These are phyloP conservation scores for Ophion ellenae DNA, from an alignment of 2,888 invertebrate species.

Conservation along the genomic window DNA sequence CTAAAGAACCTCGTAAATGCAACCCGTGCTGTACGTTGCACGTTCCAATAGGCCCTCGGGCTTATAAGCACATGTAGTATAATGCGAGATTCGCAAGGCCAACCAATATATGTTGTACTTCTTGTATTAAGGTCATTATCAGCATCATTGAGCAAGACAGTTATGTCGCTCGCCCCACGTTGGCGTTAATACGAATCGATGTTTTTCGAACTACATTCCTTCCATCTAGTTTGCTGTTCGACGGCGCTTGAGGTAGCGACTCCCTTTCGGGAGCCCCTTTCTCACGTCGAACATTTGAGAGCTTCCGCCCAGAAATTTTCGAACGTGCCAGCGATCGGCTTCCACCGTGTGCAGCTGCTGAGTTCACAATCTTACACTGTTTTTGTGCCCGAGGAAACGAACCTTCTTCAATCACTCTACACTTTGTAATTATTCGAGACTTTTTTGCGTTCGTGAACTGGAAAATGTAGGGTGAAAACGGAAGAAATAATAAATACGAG, in stretches of 20 bases:
- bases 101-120: too few relatives aligned
- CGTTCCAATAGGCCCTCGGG: too few relatives aligned
- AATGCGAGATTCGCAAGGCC: too few relatives aligned
- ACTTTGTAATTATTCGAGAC: constrained; percentile 62
- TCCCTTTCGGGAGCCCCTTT: constrained; percentile 11
- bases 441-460: constrained; percentile 4
- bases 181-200: constrained; percentile 21
- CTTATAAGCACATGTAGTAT: too few relatives aligned
- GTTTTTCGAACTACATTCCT: constrained; percentile 8
- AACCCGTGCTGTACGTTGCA: too few relatives aligned
- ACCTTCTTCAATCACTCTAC: constrained; percentile 66
- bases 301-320: constrained; percentile 54
- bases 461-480: constrained; percentile 1
- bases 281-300: constrained; percentile 32
- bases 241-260: constrained; percentile 7
- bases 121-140: constrained; percentile 17
- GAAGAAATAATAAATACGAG: constrained; percentile 48
- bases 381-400: constrained; percentile 56
- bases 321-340: constrained; percentile 41
- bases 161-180: not conserved
- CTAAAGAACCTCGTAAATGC: too few relatives aligned
- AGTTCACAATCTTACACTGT: constrained; percentile 27
- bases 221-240: constrained; percentile 31
- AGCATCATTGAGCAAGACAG: constrained; percentile 14
- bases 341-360: constrained; percentile 54